Percentiles rank a stretch among this genome's conserved stretches.
Conservation (phyloP, 2,113 vertebrate genomes). For the Cochlearius cochlearius region DNA sequence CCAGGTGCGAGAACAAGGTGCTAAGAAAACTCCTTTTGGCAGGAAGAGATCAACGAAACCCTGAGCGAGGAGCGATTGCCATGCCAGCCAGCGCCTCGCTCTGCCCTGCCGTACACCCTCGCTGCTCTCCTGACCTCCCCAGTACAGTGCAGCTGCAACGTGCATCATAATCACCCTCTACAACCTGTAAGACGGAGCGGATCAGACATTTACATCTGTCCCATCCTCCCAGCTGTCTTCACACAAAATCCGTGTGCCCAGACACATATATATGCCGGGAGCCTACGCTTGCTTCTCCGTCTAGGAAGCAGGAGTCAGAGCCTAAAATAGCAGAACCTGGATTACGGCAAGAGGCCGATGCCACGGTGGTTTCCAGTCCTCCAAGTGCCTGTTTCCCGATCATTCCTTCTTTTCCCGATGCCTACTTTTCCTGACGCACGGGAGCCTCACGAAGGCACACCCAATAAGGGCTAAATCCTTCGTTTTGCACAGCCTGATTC, state of each 20-base stretch:
- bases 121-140: not conserved
- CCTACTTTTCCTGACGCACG: not conserved
- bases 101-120: not conserved
- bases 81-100: not conserved
- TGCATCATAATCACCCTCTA: not conserved
- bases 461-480: not conserved
- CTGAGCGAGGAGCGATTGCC: not conserved
- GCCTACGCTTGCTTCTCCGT: not conserved
- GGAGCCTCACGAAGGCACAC: not conserved
- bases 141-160: not conserved
- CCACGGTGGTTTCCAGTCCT: not conserved
- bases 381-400: not conserved
- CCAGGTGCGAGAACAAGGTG: not conserved
- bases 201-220: conserved; percentile 20
- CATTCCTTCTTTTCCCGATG: not conserved
- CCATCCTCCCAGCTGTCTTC: conserved; percentile 8
- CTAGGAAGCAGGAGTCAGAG: not conserved
- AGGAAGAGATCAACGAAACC: not conserved
- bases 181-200: not conserved
- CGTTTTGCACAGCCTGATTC: not conserved
- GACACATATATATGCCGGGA: not conserved
- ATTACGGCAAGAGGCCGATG: not conserved
- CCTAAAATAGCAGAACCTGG: not conserved
- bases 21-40: not conserved
- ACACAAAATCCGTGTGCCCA: not conserved